Percentiles rank a stretch among this genome's conserved stretches.
phyloP scores from a whole-genome alignment of 2,797 vertebrate species.

The Danio jaintianensis region DNA sequence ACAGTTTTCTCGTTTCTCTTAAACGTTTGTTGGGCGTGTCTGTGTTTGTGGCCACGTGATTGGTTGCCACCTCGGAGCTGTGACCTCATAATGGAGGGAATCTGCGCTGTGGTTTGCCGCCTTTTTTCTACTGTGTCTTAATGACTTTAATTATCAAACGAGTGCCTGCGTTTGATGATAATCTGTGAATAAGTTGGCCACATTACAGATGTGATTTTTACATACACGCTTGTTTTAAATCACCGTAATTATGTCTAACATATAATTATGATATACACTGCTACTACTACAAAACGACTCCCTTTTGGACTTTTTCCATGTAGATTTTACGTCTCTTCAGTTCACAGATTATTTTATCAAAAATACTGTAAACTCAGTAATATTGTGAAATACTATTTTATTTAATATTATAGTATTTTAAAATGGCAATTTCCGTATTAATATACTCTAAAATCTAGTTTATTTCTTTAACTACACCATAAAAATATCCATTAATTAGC shows the following conservation, averaged over 20 bases:
- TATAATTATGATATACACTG: background rate
- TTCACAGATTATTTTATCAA: no score
- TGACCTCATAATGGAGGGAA: background rate
- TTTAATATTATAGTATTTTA: no score
- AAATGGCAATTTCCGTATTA: no score
- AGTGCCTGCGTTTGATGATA: background rate
- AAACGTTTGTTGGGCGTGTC: background rate
- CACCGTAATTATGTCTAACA: background rate
- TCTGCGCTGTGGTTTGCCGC: background rate
- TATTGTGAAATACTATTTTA: no score
- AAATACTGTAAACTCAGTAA: no score
- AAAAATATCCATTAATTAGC: no score
- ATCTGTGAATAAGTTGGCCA: background rate
- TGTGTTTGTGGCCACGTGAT: background rate
- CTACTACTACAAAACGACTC: no score
- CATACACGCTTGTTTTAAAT: background rate
- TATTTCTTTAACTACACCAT: no score
- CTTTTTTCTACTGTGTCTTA: background rate
- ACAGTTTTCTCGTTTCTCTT: background rate
- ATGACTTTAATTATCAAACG: slow-evolving; percentile 13
- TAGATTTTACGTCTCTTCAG: no score
- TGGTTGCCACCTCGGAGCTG: background rate
- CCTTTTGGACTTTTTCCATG: no score
- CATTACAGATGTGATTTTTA: background rate
- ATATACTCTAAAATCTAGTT: no score